These are phyloP conservation scores for Pseudochromis fuscus DNA, from an alignment of 2,797 vertebrate genomes.

Conservation along the genomic window DNA sequence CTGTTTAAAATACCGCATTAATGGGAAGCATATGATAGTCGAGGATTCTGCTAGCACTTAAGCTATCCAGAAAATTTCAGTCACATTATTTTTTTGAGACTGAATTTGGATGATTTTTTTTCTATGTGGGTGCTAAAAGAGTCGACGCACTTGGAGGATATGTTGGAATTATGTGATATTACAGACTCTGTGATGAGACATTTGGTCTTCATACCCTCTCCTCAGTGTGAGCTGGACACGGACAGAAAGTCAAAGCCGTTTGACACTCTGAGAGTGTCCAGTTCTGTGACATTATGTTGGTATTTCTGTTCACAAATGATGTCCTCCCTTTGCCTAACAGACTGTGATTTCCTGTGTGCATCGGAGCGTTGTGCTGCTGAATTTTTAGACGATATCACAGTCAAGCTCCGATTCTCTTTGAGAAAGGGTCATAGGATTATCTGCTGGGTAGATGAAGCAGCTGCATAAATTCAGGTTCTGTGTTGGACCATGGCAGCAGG, in stretches of 20 bases:
- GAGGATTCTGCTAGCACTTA: too few species aligned
- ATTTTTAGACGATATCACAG: constrained; percentile 14
- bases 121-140: constrained; percentile 18
- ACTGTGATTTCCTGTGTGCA: constrained; percentile 40
- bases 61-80: too few species aligned
- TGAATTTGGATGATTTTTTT: constrained; percentile 9
- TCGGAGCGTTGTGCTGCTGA: constrained; percentile 11
- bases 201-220: constrained; percentile 18
- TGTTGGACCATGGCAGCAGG: background rate
- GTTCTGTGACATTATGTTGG: constrained; percentile 43
- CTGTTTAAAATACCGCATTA: too few species aligned
- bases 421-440: constrained; percentile 18
- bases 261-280: constrained; percentile 35
- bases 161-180: background rate
- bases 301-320: constrained; percentile 50
- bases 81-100: constrained; percentile 3
- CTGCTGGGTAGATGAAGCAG: constrained; percentile 2
- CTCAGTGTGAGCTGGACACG: background rate
- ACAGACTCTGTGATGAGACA: constrained; percentile 21
- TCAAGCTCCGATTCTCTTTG: constrained; percentile 15
- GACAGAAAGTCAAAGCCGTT: constrained; percentile 38
- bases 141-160: background rate
- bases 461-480: background rate
- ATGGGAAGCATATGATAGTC: too few species aligned
- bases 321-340: constrained; percentile 32